phyloP scores from a whole-genome alignment of 2,797 vertebrate genomes.

The Chelon labrosus region DNA sequence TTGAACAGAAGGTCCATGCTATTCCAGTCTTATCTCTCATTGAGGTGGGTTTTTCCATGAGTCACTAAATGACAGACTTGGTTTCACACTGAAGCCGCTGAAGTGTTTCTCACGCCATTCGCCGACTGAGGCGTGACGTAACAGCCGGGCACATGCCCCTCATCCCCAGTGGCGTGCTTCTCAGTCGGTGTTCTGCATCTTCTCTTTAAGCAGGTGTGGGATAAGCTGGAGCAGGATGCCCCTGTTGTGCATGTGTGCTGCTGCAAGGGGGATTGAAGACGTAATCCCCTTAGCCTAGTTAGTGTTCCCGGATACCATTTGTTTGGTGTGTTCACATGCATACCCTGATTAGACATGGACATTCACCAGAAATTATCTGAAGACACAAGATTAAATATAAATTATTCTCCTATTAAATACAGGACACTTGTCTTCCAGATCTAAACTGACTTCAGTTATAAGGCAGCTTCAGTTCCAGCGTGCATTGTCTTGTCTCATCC shows the following conservation, averaged over 20 bases:
- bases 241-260: constrained; percentile 35
- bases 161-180: constrained; percentile 23
- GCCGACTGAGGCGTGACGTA: constrained; percentile 44
- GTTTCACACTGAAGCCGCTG: constrained; percentile 16
- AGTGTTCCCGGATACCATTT: constrained; percentile 35
- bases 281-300: constrained; percentile 84
- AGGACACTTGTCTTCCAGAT: neutral
- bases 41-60: neutral
- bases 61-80: constrained; percentile 10
- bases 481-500: too few relatives aligned
- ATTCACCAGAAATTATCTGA: constrained; percentile 1
- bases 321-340: constrained; percentile 43
- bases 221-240: constrained; percentile 69
- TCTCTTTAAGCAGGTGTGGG: constrained; percentile 57
- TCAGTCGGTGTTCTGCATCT: constrained; percentile 47
- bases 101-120: constrained; percentile 32
- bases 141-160: constrained; percentile 44
- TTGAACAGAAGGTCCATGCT: too few relatives aligned
- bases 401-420: neutral
- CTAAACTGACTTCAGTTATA: neutral
- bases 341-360: neutral
- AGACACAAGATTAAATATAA: neutral
- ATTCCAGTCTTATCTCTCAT: too few relatives aligned
- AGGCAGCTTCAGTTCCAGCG: too few relatives aligned
- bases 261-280: constrained; percentile 65